Evolutionary conservation across 1,140 invertebrate species (phyloP).

Genomic region (Zelostemma sp.): DNA sequence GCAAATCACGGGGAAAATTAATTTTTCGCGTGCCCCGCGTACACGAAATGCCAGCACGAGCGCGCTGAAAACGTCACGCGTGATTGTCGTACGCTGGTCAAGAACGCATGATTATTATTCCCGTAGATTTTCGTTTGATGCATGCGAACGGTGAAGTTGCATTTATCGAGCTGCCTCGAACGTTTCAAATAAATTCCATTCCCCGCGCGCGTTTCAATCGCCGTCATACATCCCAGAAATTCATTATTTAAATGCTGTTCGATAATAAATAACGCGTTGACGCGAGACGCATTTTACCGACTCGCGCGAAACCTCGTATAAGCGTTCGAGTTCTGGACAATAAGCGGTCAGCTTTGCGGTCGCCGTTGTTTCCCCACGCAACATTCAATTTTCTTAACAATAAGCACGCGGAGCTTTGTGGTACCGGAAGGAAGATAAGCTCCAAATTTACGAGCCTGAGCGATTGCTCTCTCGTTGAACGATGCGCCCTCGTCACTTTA

Average conservation of each 20-base stretch:
- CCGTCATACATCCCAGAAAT: too few species aligned
- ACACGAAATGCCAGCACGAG: slow-evolving; percentile 39
- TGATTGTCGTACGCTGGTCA: slow-evolving; percentile 53
- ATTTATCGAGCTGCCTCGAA: too few species aligned
- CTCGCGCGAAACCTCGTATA: too few species aligned
- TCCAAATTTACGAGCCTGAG: slow-evolving; percentile 30
- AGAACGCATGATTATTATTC: slow-evolving; percentile 43
- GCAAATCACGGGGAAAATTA: slow-evolving; percentile 42
- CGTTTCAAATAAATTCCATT: too few species aligned
- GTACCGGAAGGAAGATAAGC: slow-evolving; percentile 36
- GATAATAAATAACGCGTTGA: too few species aligned
- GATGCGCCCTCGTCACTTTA: slow-evolving; percentile 20
- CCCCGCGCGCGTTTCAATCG: too few species aligned
- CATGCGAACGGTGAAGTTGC: slow-evolving; percentile 27
- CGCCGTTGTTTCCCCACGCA: slow-evolving; percentile 21
- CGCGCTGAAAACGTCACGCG: slow-evolving; percentile 47
- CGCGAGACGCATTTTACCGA: too few species aligned
- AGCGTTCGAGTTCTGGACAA: too few species aligned
- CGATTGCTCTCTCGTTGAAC: slow-evolving; percentile 38
- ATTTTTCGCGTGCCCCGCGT: slow-evolving; percentile 50
- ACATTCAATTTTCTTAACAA: slow-evolving; percentile 42
- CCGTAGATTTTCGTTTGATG: slow-evolving; percentile 51
- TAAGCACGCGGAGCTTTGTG: slow-evolving; percentile 27
- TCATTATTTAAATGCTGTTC: too few species aligned
- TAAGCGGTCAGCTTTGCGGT: slow-evolving; percentile 18